phyloP scores from a whole-genome alignment of 2,113 vertebrate genomes.

The Zosterops japonicus region DNA sequence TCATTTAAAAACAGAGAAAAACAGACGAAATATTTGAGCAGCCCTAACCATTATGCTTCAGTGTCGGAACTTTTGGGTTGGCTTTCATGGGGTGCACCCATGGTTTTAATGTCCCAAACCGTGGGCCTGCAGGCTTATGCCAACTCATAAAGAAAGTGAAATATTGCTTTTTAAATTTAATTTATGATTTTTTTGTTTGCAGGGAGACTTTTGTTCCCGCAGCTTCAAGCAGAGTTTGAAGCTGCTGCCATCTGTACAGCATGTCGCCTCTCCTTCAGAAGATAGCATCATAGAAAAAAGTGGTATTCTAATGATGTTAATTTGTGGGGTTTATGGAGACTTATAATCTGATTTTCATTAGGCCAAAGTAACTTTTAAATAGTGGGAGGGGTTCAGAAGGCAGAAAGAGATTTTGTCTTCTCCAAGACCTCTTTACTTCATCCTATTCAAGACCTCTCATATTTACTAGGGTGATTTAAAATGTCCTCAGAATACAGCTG shows the following conservation, averaged over 20 bases:
- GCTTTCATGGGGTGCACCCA: neutral
- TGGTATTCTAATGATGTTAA: neutral
- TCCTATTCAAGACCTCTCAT: neutral
- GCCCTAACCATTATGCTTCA: neutral
- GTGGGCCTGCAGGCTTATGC: neutral
- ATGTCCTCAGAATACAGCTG: neutral
- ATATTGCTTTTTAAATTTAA: neutral
- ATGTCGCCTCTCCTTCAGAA: neutral
- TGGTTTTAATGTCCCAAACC: neutral
- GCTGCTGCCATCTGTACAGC: neutral
- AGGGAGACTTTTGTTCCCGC: neutral
- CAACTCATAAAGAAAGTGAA: conserved; percentile 7
- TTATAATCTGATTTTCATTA: neutral
- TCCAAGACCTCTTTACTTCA: neutral
- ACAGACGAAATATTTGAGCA: conserved; percentile 15
- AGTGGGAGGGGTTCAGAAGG: neutral
- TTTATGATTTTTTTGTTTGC: conserved; percentile 37
- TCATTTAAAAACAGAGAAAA: conserved; percentile 7
- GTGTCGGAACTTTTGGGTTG: neutral
- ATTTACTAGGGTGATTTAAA: neutral
- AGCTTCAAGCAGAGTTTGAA: neutral
- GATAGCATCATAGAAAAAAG: neutral
- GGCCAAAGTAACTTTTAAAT: neutral
- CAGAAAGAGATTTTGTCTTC: neutral
- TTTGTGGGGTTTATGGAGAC: fast-evolving